These are phyloP conservation scores for Brachionus rubens DNA, from an alignment of 1,140 invertebrate genomes.

Conservation along the genomic window DNA sequence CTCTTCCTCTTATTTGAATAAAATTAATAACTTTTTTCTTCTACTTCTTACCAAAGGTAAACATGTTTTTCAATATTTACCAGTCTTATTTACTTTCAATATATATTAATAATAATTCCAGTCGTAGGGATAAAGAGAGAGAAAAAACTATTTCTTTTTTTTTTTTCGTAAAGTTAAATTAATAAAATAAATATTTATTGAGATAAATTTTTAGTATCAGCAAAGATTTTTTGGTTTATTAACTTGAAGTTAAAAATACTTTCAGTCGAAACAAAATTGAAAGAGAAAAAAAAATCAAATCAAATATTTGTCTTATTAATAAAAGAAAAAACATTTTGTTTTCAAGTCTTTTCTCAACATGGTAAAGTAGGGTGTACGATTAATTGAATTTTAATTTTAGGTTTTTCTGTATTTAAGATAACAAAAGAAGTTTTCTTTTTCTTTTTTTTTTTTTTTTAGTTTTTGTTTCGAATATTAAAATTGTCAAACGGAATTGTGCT, in stretches of 20 bases:
- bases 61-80: constrained; percentile 15
- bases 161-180: background rate
- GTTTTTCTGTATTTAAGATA: constrained; percentile 24
- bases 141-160: constrained; percentile 8
- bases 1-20: constrained; percentile 14
- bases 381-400: constrained; percentile 33
- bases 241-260: background rate
- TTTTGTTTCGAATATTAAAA: no score
- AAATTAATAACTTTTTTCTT: constrained; percentile 36
- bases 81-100: constrained; percentile 29
- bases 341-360: background rate
- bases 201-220: constrained; percentile 31
- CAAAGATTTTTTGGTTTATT: constrained; percentile 36
- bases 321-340: constrained; percentile 29
- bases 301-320: constrained; percentile 43
- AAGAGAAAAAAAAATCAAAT: background rate
- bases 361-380: constrained; percentile 10
- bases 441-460: no score
- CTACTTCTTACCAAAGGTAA: constrained; percentile 37
- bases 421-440: no score
- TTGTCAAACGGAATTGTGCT: no score
- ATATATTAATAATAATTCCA: constrained; percentile 28
- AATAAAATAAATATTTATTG: constrained; percentile 33
- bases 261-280: background rate
- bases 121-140: background rate